Evolutionary conservation across 2,113 vertebrate species (phyloP).

Genomic region (Galeopterus variegatus): DNA sequence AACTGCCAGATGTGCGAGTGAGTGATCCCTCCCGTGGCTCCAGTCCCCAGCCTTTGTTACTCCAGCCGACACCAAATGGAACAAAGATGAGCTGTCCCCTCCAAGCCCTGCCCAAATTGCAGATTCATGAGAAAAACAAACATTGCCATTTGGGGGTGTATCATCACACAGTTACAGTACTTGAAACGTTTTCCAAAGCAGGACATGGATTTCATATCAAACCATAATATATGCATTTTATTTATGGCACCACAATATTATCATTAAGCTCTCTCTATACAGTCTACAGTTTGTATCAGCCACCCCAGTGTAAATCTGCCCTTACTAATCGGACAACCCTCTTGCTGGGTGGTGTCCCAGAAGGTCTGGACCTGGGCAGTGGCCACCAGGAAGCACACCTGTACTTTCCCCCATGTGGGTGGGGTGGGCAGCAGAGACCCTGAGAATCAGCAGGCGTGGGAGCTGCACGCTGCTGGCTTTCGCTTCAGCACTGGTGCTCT

Average conservation of each 20-base stretch:
- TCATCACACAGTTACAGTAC: fast-evolving
- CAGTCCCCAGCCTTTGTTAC: not conserved
- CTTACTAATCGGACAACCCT: not conserved
- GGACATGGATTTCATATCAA: not conserved
- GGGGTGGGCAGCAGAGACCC: conserved; percentile 54
- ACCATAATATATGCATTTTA: conserved; percentile 29
- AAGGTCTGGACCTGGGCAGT: not conserved
- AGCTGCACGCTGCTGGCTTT: not conserved
- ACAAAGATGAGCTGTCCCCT: not conserved
- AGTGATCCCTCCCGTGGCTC: fast-evolving
- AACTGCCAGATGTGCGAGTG: fast-evolving
- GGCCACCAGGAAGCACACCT: not conserved
- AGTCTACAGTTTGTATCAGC: not conserved
- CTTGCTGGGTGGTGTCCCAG: not conserved
- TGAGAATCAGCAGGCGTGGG: conserved; percentile 38
- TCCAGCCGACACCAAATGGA: too few relatives aligned
- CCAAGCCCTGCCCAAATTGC: not conserved
- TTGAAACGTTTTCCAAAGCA: not conserved
- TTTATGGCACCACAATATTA: not conserved
- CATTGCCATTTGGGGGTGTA: fast-evolving
- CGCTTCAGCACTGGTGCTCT: not conserved
- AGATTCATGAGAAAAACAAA: not conserved
- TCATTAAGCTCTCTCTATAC: not conserved
- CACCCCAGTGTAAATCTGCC: not conserved
- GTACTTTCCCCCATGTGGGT: not conserved